Evolutionary conservation across 1,140 invertebrate species (phyloP).

Genomic region (Agraylea sexmaculata): DNA sequence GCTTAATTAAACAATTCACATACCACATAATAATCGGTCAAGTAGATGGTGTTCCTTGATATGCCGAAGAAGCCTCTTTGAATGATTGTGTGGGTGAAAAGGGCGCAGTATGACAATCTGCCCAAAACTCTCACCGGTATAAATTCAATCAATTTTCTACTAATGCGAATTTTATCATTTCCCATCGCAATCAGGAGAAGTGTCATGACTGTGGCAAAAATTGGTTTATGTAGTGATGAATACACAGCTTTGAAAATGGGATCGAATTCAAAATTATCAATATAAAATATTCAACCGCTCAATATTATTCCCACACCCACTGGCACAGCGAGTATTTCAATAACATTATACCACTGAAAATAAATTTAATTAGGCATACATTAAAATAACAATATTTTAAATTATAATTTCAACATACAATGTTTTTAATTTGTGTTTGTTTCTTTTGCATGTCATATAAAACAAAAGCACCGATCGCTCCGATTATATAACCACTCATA

Average conservation of each 20-base stretch:
- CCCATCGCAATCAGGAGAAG: conserved; percentile 22
- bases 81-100: conserved; percentile 30
- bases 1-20: conserved; percentile 10
- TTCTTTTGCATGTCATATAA: conserved; percentile 28
- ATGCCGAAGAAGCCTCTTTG: conserved; percentile 25
- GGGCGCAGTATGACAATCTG: conserved; percentile 30
- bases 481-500: conserved; percentile 28
- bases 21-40: conserved; percentile 28
- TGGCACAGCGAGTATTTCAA: conserved; percentile 26
- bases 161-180: conserved; percentile 8
- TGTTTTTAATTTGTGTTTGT: conserved; percentile 20
- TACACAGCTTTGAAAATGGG: conserved; percentile 22
- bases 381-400: no score
- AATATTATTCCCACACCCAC: conserved; percentile 25
- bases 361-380: no score
- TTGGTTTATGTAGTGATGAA: conserved; percentile 26
- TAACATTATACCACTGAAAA: conserved; percentile 28
- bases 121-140: conserved; percentile 27
- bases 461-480: conserved; percentile 29
- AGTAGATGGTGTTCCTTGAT: conserved; percentile 18
- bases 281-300: conserved; percentile 27
- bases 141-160: conserved; percentile 19
- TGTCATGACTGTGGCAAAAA: conserved; percentile 26
- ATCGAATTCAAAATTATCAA: conserved; percentile 18
- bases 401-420: no score